Evolutionary conservation across 2,113 vertebrate genomes (phyloP).

Genomic region (Bostrychus sinensis): DNA sequence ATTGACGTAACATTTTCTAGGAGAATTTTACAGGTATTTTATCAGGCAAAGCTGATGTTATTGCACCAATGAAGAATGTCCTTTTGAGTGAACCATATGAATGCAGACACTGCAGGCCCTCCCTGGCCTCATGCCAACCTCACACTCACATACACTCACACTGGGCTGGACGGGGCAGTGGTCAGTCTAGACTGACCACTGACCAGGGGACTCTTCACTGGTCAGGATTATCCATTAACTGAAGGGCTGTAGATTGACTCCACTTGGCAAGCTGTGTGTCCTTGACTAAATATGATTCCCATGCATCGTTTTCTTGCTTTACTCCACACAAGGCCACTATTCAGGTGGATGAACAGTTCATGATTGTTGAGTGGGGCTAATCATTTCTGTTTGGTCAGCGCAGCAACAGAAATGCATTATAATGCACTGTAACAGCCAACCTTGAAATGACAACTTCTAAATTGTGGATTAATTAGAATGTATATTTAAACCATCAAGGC

Average conservation of each 20-base stretch:
- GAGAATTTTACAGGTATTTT: no score
- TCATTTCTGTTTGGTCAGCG: neutral
- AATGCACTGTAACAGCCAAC: neutral
- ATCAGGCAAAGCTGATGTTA: conserved; percentile 13
- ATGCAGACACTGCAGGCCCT: conserved; percentile 56
- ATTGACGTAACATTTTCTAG: no score
- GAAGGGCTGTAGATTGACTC: conserved; percentile 17
- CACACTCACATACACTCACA: no score
- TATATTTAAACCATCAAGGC: no score
- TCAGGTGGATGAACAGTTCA: neutral
- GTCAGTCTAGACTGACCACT: neutral
- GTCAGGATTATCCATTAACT: conserved; percentile 43
- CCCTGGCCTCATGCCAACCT: conserved; percentile 52
- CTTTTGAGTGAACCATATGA: conserved; percentile 43
- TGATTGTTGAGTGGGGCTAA: conserved; percentile 2
- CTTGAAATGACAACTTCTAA: neutral
- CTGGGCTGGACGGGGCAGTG: no score
- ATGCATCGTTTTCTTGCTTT: neutral
- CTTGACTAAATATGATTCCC: conserved; percentile 10
- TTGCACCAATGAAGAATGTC: conserved; percentile 40
- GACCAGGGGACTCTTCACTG: conserved; percentile 46
- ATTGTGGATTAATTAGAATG: no score
- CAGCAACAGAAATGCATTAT: neutral
- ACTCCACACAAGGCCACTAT: neutral
- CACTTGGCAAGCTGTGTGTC: conserved; percentile 10